Conservation (phyloP, 2,797 vertebrate genomes). For the Numenius phaeopus region DNA sequence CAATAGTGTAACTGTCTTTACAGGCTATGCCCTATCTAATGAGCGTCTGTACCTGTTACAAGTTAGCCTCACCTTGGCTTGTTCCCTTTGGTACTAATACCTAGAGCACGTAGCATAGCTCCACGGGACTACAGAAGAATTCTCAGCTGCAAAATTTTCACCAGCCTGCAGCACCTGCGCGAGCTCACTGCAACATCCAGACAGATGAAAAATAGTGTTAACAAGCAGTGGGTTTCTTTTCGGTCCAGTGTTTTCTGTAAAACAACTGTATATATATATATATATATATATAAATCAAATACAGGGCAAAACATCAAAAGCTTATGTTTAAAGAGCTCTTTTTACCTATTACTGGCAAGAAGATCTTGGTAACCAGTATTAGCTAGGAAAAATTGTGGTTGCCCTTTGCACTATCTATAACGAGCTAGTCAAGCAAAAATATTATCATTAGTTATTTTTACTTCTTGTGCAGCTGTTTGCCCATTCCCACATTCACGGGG, state of each 20-base stretch:
- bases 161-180: background rate
- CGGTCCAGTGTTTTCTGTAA: background rate
- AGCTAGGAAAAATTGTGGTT: background rate
- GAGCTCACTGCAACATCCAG: background rate
- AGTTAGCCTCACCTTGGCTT: background rate
- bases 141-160: background rate
- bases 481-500: background rate
- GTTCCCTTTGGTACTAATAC: background rate
- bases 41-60: background rate
- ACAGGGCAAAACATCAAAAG: background rate
- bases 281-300: background rate
- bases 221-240: background rate
- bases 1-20: background rate
- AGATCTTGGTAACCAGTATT: background rate
- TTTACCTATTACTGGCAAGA: background rate
- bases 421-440: background rate
- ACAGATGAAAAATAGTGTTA: background rate
- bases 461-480: background rate
- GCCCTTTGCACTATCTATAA: background rate
- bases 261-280: background rate
- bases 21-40: background rate
- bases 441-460: background rate
- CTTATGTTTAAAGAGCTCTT: background rate
- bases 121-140: background rate
- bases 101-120: background rate